Conservation (phyloP, 2,113 vertebrate species). For the Lampris megalopsis region DNA sequence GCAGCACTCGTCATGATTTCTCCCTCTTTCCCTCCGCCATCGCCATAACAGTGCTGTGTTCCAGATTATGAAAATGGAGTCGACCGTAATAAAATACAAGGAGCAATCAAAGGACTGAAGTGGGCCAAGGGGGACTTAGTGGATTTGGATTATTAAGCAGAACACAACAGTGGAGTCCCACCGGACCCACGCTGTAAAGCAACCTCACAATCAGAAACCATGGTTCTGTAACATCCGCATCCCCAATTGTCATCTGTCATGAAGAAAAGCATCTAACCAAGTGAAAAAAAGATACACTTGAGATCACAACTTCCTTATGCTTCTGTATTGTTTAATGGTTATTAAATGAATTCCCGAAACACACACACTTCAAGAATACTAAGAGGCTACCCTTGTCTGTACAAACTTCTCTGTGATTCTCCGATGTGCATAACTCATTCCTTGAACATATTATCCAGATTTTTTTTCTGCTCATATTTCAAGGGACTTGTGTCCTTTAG, state of each 20-base stretch:
- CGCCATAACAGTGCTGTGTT: constrained; percentile 41
- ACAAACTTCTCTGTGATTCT: constrained; percentile 39
- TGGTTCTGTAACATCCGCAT: constrained; percentile 66
- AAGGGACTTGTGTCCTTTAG: too few relatives aligned
- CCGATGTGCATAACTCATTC: constrained; percentile 29
- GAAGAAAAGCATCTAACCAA: constrained; percentile 55
- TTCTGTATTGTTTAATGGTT: constrained; percentile 30
- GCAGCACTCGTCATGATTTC: constrained; percentile 42
- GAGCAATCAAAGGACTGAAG: constrained; percentile 77
- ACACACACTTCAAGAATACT: constrained; percentile 17
- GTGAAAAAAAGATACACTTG: constrained; percentile 66
- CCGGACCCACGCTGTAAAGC: constrained; percentile 57
- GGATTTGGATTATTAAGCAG: constrained; percentile 83
- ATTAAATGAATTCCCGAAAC: constrained; percentile 43
- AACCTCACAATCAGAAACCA: constrained; percentile 63
- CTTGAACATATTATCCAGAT: constrained; percentile 6
- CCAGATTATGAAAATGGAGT: constrained; percentile 78
- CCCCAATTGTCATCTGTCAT: constrained; percentile 74
- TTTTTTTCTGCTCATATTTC: too few relatives aligned
- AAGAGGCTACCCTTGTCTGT: constrained; percentile 23
- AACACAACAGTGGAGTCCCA: constrained; percentile 78
- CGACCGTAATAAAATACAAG: constrained; percentile 74
- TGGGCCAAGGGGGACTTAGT: constrained; percentile 75
- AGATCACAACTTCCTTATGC: constrained; percentile 37
- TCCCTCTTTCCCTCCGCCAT: constrained; percentile 45